Evolutionary conservation across 2,113 vertebrate genomes (phyloP), one percentile per base, ranked within the genome.

Genomic region (Marmota flaviventris): DNA sequence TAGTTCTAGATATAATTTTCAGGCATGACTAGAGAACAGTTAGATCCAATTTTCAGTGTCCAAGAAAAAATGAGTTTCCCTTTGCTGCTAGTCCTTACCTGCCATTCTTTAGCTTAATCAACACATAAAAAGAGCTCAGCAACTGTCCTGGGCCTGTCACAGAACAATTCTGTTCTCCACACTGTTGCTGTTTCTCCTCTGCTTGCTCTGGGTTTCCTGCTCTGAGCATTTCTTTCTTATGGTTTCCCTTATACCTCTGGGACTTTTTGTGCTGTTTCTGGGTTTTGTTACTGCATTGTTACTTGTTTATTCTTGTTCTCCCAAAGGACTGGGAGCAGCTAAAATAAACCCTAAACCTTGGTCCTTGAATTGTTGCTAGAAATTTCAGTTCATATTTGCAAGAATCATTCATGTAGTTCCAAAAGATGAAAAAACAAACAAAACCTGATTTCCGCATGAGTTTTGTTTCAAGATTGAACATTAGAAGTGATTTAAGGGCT

Each of bases 271-370:
- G 69, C 70, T 58, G 17, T 94, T 95, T 82, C 88, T 95, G 91
- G 78, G 51, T 63, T 97, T 97, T 92, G 92, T 42, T 72, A 65
- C 70, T 37, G 10, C 53, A 94, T 91, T 96, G 91, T 97, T 95
- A 45, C 78, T 61, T 95, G 81, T 95, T 95, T 97, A n/a, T 95
- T 93, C 93, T 95, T 95, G 73, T 88, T 85, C 48, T 51, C 48
- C 48, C 48, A 51, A 51, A 51, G 48, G 48, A 51, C 12, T 22
- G 67, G 79, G 83, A 95, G 24, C 75, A 63, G 70, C 77, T 87
- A 61, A 94, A 82, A 76, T 48, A 93, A 88, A 89, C 8, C 58
- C 22, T 77, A 95, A 91, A 91, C 45, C 48, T 65, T 93, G 94
- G 93, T 76, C 34, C 65, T 94, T 7, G 0, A 1, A 17, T 73